Evolutionary conservation across 2,113 vertebrate genomes (phyloP).

Genomic region (Apodemus speciosus): DNA sequence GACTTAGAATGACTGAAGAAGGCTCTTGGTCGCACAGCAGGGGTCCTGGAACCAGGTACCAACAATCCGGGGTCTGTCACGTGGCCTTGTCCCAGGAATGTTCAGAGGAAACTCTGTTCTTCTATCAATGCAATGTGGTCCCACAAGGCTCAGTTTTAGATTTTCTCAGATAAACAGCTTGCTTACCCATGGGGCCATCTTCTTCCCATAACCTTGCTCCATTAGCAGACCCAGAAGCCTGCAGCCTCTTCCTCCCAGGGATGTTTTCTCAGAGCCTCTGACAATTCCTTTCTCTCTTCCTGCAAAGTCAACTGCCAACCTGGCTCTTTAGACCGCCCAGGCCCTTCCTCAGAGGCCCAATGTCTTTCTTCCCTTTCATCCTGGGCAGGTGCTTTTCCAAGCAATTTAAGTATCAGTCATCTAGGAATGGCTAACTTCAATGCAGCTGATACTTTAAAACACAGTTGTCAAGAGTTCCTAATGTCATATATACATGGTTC

Average conservation of each 20-base stretch:
- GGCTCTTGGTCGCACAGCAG: background rate
- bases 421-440: background rate
- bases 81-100: background rate
- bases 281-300: background rate
- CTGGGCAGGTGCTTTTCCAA: background rate
- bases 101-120: background rate
- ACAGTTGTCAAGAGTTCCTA: background rate
- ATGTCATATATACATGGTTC: background rate
- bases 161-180: background rate
- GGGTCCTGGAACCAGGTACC: too few species aligned
- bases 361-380: background rate
- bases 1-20: background rate
- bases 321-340: background rate
- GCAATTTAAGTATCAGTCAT: background rate
- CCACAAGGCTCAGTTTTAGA: background rate
- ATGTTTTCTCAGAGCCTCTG: background rate
- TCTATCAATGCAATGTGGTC: background rate
- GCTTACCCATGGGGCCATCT: too few species aligned
- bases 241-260: background rate
- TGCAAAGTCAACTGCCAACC: background rate
- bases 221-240: background rate
- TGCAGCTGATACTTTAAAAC: background rate
- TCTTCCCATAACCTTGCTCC: background rate
- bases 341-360: background rate
- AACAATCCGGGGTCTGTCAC: background rate